Percentiles rank a stretch among this genome's conserved stretches.
phyloP scores from a whole-genome alignment of 2,797 vertebrate species.

The Microctenopoma lineatum region DNA sequence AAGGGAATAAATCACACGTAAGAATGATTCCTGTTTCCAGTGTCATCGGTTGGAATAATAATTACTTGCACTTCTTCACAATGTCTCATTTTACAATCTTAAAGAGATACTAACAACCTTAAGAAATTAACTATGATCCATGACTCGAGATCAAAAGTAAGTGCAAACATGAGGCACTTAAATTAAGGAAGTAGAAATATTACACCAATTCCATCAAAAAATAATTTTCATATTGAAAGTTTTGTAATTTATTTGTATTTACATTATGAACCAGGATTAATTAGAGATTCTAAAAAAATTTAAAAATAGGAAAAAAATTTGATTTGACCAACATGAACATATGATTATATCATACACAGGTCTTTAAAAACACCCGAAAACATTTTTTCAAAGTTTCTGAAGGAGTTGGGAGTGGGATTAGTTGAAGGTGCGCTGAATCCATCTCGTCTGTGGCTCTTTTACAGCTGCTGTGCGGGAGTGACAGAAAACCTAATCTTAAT shows the following conservation, averaged over 20 bases:
- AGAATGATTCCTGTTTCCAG: conserved; percentile 55
- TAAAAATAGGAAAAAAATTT: too few relatives aligned
- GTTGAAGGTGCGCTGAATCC: conserved; percentile 23
- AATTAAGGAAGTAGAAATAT: neutral
- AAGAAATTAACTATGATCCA: too few relatives aligned
- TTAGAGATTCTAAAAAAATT: neutral
- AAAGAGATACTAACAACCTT: neutral
- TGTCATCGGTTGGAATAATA: conserved; percentile 39
- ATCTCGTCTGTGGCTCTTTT: conserved; percentile 25
- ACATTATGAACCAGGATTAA: neutral
- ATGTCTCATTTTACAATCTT: conserved; percentile 1
- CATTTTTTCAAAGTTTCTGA: conserved; percentile 10
- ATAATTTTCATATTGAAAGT: neutral
- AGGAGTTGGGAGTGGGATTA: conserved; percentile 28
- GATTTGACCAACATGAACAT: neutral
- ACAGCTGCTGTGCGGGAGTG: conserved; percentile 3
- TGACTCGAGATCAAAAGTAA: neutral
- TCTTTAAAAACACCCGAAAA: neutral
- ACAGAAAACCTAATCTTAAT: conserved; percentile 34
- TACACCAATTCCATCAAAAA: neutral
- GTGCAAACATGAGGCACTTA: neutral
- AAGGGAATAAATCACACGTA: conserved; percentile 84
- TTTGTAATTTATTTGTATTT: conserved; percentile 5
- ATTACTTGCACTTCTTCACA: neutral
- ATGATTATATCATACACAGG: neutral